Evolutionary conservation across 1,140 invertebrate genomes (phyloP), one percentile per base, ranked within the genome.

Genomic region (Drosophila simulans): DNA sequence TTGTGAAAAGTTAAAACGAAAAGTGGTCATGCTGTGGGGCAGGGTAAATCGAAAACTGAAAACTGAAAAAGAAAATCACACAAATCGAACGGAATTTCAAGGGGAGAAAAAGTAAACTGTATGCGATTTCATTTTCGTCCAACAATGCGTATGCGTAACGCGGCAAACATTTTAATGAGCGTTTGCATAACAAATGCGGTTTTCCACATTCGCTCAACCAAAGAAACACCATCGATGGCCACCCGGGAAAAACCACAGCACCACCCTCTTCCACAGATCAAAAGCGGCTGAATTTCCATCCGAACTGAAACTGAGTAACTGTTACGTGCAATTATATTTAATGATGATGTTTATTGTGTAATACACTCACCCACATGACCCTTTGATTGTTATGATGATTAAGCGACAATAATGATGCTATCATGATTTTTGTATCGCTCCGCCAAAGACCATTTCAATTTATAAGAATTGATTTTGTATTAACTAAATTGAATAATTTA

Each of bases 321-420:
- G 83, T 88, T 76, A 78, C 83, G 88, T 82, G 78, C 82, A 86
- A 88, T 86, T 86, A 86, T 88, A 88, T 86, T 88, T 86, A 86
- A 88, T 83, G 83, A 88, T 88, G 82, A 86, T 86, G 82, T 86
- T 86, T 86, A 86, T 86, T 86, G 52, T 79, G 68, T 76, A 70
- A 58, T 22, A 48, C 58, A 73, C 66, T 58, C 46, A 51, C 27
- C 39, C 13, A 66, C 48, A 74, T n/a, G 63, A 25, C 64, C 15
- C 12, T 48, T 49, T 71, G 68, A 49, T 57, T 56, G 52, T 57
- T 40, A 58, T 49, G 17, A 56, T 57, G 59, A 58, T 46, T 42
- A 65, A 42, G 40, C 20, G 64, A 57, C 35, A 57, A 49, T 45
- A 46, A 64, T 66, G 58, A 76, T 76, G 53, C 43, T 63, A 77